phyloP scores from a whole-genome alignment of 2,888 invertebrate genomes.

The Automeris io region DNA sequence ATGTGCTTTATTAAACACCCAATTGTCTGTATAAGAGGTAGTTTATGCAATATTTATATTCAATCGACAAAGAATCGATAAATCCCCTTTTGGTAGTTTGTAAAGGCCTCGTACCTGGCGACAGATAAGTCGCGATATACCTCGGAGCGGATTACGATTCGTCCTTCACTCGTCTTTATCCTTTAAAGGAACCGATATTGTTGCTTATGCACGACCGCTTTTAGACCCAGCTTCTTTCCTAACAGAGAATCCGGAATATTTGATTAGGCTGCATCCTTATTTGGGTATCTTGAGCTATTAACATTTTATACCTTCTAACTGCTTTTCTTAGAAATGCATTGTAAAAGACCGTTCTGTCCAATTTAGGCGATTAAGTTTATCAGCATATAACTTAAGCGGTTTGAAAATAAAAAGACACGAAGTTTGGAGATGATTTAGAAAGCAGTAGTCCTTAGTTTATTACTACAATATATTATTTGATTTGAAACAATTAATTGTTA shows the following conservation, averaged over 20 bases:
- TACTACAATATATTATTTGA: too few species aligned
- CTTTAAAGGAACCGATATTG: conserved; percentile 63
- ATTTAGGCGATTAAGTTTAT: neutral
- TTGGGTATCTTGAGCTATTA: conserved; percentile 58
- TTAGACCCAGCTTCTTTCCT: conserved; percentile 45
- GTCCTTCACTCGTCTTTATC: conserved; percentile 58
- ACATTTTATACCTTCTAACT: conserved; percentile 41
- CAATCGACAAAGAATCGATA: conserved; percentile 4
- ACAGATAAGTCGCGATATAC: conserved; percentile 41
- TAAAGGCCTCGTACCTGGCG: conserved; percentile 26
- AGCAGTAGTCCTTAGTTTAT: too few species aligned
- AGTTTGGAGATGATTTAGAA: too few species aligned
- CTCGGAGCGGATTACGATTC: conserved; percentile 54
- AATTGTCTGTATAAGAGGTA: neutral
- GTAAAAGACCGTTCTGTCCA: conserved; percentile 25
- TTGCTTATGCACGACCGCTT: conserved; percentile 59
- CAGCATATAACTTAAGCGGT: conserved; percentile 1
- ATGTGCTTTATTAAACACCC: neutral
- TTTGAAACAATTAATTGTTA: too few species aligned
- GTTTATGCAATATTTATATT: conserved; percentile 9
- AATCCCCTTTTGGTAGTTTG: conserved; percentile 3
- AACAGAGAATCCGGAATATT: conserved; percentile 65
- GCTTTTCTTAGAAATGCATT: conserved; percentile 38
- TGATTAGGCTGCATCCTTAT: conserved; percentile 63
- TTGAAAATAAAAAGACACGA: too few species aligned